These are phyloP conservation scores for Columba janthina DNA, from an alignment of 2,113 vertebrate genomes.

Conservation along the genomic window DNA sequence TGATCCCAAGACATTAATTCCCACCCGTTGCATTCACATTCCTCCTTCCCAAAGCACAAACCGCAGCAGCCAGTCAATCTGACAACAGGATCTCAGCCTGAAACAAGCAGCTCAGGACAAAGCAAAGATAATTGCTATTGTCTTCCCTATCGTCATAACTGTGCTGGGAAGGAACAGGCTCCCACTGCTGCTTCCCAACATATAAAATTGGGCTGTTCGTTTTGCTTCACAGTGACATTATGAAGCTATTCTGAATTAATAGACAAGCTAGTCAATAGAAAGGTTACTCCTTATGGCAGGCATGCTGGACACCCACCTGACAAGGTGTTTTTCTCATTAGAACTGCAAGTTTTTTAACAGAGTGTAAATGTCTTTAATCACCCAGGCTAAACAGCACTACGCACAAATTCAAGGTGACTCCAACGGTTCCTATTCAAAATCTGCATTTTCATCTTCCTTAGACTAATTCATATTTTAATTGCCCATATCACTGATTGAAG, in stretches of 20 bases:
- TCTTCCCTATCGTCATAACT: neutral
- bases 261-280: neutral
- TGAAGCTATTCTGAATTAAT: conserved; percentile 4
- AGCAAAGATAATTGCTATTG: neutral
- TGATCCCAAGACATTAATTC: neutral
- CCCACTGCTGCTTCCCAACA: neutral
- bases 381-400: neutral
- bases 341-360: conserved; percentile 52
- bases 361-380: conserved; percentile 70
- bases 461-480: conserved; percentile 75
- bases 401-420: conserved; percentile 72
- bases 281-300: neutral
- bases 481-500: conserved; percentile 66
- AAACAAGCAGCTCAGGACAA: neutral
- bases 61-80: neutral
- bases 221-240: neutral
- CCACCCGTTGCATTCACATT: accelerated
- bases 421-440: conserved; percentile 32
- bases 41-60: neutral
- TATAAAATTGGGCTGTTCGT: neutral
- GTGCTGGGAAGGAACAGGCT: neutral
- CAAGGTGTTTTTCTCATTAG: conserved; percentile 16
- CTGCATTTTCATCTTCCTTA: conserved; percentile 71
- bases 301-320: neutral
- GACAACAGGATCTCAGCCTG: neutral